A percentile compares a stretch with the other conserved stretches of the same genome.
Evolutionary conservation across 2,797 vertebrate species (phyloP).

Genomic region (Garrulus glandarius): DNA sequence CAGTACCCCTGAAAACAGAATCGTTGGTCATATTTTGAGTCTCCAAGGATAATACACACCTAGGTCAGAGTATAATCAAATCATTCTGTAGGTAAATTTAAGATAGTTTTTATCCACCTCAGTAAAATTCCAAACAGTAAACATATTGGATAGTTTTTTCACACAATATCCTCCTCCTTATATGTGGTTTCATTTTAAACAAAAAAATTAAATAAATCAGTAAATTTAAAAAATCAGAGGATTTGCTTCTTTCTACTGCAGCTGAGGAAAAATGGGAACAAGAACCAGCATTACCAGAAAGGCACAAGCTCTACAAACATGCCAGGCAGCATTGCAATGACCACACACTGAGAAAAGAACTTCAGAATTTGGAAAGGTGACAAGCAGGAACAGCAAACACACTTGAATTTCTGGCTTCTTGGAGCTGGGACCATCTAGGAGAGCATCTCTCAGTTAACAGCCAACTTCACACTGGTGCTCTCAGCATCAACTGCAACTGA

Average conservation of each 20-base stretch:
- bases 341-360: neutral
- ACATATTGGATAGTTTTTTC: neutral
- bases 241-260: neutral
- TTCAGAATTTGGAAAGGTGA: neutral
- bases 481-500: neutral
- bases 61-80: neutral
- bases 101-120: neutral
- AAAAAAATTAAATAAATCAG: neutral
- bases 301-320: fast-evolving
- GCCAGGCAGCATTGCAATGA: neutral
- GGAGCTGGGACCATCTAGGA: neutral
- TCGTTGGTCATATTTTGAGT: neutral
- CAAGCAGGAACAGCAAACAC: neutral
- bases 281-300: neutral
- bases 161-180: neutral
- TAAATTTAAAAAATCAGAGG: neutral
- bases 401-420: neutral
- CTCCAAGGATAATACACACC: neutral
- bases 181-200: neutral
- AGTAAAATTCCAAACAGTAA: neutral
- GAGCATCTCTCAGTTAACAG: neutral
- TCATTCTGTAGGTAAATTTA: neutral
- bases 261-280: neutral
- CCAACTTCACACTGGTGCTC: neutral
- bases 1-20: neutral